These are phyloP conservation scores for Spisula subtruncata DNA, from an alignment of 2,888 invertebrate species.

Conservation along the genomic window DNA sequence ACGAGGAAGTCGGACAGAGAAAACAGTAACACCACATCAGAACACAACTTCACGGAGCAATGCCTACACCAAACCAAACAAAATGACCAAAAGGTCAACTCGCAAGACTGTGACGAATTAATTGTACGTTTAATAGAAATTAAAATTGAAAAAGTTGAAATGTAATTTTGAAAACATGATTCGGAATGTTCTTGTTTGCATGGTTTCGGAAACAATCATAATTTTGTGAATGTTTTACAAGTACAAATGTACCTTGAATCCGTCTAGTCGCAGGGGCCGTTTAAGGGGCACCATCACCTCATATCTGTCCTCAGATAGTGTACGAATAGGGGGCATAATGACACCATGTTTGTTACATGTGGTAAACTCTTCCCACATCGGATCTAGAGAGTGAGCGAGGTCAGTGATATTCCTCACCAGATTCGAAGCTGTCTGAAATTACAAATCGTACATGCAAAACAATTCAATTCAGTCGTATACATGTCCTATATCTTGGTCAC, in stretches of 20 bases:
- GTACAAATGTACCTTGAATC: constrained; percentile 75
- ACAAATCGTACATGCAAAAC: background rate
- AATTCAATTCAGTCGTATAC: background rate
- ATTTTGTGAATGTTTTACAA: no score
- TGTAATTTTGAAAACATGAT: no score
- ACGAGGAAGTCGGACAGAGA: no score
- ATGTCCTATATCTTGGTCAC: background rate
- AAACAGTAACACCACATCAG: no score
- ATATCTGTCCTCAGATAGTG: constrained; percentile 60
- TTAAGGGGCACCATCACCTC: constrained; percentile 72
- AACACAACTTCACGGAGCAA: no score
- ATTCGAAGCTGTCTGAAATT: constrained; percentile 55
- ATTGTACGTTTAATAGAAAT: no score
- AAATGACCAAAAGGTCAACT: no score
- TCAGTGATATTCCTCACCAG: constrained; percentile 58
- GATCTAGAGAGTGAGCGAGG: constrained; percentile 54
- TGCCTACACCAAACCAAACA: no score
- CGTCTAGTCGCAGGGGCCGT: constrained; percentile 70
- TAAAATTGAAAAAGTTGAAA: no score
- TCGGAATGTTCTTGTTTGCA: no score
- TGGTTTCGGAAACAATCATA: no score
- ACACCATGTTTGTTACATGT: constrained; percentile 51
- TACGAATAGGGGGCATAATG: constrained; percentile 57
- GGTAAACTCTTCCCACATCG: constrained; percentile 59
- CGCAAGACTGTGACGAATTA: no score